Percentiles rank a stretch among this genome's conserved stretches.
Conservation (phyloP, 1,140 invertebrate genomes). For the Zaprionus nigranus region DNA sequence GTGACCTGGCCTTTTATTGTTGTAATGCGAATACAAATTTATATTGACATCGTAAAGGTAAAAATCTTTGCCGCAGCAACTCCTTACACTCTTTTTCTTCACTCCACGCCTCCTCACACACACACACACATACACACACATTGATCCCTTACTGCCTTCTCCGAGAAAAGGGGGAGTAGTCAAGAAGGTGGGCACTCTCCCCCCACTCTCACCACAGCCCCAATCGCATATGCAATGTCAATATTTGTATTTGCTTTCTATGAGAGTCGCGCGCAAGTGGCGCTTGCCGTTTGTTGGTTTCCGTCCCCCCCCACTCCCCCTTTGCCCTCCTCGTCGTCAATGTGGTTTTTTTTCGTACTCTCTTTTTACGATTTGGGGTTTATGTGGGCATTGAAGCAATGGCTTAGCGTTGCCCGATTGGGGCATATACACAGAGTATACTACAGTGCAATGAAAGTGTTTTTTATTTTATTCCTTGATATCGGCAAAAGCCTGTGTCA, state of each 20-base stretch:
- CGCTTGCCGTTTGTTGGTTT: slow-evolving; percentile 61
- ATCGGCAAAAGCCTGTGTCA: slow-evolving; percentile 11
- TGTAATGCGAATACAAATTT: slow-evolving; percentile 84
- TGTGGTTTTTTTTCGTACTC: slow-evolving; percentile 6
- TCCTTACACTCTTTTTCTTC: slow-evolving; percentile 67
- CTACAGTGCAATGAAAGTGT: slow-evolving; percentile 37
- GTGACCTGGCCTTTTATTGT: slow-evolving; percentile 60
- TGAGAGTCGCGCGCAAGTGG: slow-evolving; percentile 59
- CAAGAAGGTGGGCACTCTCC: not conserved
- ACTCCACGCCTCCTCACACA: not conserved
- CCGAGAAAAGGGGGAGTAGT: not conserved
- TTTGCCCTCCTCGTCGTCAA: not conserved
- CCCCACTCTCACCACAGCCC: slow-evolving; percentile 8
- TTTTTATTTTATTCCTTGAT: slow-evolving; percentile 15
- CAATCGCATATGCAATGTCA: slow-evolving; percentile 81
- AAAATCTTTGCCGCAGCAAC: slow-evolving; percentile 65
- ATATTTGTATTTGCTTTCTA: slow-evolving; percentile 83
- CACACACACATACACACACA: slow-evolving; percentile 2
- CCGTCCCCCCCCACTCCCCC: not conserved
- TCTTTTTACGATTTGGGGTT: slow-evolving; percentile 75
- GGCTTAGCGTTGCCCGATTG: slow-evolving; percentile 6
- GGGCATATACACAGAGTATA: slow-evolving; percentile 1
- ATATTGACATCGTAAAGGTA: slow-evolving; percentile 84
- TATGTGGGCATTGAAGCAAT: slow-evolving; percentile 52
- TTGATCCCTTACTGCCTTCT: not conserved